Evolutionary conservation across 1,140 invertebrate species (phyloP), one percentile per base, ranked within the genome.

Genomic region (Pomacea maculata): DNA sequence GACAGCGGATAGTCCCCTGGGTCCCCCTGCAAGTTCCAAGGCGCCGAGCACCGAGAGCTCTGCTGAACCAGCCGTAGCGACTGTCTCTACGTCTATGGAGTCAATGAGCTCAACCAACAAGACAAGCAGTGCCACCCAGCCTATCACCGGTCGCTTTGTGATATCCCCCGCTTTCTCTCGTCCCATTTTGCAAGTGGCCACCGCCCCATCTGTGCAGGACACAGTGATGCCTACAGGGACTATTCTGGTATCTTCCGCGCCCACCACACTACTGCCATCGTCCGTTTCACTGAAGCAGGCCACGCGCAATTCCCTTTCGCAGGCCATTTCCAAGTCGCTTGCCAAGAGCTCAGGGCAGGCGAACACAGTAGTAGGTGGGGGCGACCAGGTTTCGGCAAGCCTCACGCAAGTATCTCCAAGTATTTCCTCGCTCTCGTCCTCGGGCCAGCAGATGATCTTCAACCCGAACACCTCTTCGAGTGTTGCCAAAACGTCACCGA

Each of bases 251-350:
- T 52, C 73, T 74, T 45, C 34, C 34, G 6, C 34, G 34, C 34
- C 34, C 54, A 17, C 8, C 12, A 19, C 21, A n/a, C 19, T 63
- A 5, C n/a, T n/a, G 11, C 19, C 19, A 25, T 25, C 25, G 11
- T 64, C 65, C 7, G 54, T 67, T 14, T 70, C 77, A 9, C 67
- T 78, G 17, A 78, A 12, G 67, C 65, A 78, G 17, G 67, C 77
- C 17, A 78, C 67, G 1, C 65, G 77, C 15, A 67, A 65, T 17
- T 55, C 77, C 0, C 54, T 78, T 25, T 17, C 64, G 1, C 65
- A 78, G 11, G 77, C 77, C 61, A 70, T 78, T 19, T 78, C 77
- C 52, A 68, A 57, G 5, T 77, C 75, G 7, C 34, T 77, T 8
- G 21, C n/a, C 25, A 77, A 65, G 63, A 67, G 6, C 34, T 45